Evolutionary conservation across 2,113 vertebrate species (phyloP).

Genomic region (Litocranius walleri): DNA sequence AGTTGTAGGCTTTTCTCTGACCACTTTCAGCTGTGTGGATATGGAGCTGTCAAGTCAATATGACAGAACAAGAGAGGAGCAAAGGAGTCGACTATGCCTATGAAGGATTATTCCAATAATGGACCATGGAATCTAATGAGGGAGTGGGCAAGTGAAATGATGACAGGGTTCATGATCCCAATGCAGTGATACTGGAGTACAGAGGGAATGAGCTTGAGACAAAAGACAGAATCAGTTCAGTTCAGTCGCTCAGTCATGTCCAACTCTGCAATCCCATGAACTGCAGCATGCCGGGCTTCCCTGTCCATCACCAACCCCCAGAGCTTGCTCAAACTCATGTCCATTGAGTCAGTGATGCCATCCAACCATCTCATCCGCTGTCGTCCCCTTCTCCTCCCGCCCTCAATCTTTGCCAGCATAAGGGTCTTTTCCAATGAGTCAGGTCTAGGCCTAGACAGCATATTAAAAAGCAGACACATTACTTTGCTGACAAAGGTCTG

Average conservation of each 20-base stretch:
- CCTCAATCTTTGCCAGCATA: background rate
- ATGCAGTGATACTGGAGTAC: background rate
- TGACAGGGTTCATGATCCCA: background rate
- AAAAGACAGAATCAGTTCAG: background rate
- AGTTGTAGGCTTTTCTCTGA: background rate
- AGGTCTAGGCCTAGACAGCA: background rate
- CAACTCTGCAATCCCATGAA: background rate
- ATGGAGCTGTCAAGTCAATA: background rate
- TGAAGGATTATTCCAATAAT: background rate
- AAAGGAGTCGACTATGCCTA: background rate
- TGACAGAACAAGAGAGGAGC: background rate
- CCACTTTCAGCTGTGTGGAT: background rate
- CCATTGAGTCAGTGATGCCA: background rate
- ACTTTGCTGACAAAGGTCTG: too few species aligned
- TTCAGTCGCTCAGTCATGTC: background rate
- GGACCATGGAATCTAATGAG: background rate
- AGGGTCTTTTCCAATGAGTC: background rate
- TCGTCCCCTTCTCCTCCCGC: rapidly evolving
- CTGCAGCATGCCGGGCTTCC: background rate
- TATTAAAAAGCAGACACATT: too few species aligned
- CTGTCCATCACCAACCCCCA: background rate
- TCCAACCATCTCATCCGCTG: rapidly evolving
- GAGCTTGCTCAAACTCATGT: background rate
- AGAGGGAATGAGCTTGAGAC: background rate
- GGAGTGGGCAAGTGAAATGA: background rate